Percentiles rank a stretch among this genome's conserved stretches.
These are phyloP conservation scores for Anarrhichthys ocellatus DNA, from an alignment of 2,113 vertebrate species.

Conservation along the genomic window DNA sequence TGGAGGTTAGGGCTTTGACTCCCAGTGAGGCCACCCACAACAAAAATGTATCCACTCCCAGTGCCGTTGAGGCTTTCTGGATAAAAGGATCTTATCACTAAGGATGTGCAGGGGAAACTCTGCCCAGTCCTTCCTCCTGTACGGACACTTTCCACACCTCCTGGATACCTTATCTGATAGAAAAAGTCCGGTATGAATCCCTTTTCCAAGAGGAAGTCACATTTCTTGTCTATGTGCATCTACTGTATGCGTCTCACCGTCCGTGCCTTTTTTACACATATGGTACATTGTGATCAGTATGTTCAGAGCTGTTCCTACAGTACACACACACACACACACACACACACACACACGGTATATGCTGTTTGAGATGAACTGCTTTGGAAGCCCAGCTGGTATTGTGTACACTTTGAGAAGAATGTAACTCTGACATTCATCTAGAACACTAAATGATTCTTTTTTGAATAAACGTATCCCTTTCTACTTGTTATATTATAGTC, in stretches of 20 bases:
- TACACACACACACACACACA: background rate
- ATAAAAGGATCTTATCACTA: conserved; percentile 74
- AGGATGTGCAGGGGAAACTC: conserved; percentile 77
- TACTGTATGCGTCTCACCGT: background rate
- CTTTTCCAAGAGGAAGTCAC: conserved; percentile 33
- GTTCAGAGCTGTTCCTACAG: background rate
- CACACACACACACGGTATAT: background rate
- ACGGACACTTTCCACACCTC: conserved; percentile 66
- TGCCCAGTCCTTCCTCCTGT: conserved; percentile 73
- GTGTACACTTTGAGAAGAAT: conserved; percentile 6
- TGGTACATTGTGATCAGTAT: background rate
- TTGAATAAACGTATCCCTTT: background rate
- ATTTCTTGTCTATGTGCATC: conserved; percentile 11
- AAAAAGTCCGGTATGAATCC: conserved; percentile 37
- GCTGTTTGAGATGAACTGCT: conserved; percentile 1
- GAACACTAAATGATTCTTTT: background rate
- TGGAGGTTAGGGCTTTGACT: conserved; percentile 19
- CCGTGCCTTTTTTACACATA: background rate
- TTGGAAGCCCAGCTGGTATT: background rate
- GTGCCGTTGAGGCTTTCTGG: conserved; percentile 33
- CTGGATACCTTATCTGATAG: conserved; percentile 58
- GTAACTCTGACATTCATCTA: background rate
- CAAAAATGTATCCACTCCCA: conserved; percentile 48
- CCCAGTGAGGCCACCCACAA: conserved; percentile 31
- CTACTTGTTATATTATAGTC: background rate